Evolutionary conservation across 2,888 invertebrate species (phyloP), one percentile per base, ranked within the genome.

Genomic region (Drosophila anomalata): DNA sequence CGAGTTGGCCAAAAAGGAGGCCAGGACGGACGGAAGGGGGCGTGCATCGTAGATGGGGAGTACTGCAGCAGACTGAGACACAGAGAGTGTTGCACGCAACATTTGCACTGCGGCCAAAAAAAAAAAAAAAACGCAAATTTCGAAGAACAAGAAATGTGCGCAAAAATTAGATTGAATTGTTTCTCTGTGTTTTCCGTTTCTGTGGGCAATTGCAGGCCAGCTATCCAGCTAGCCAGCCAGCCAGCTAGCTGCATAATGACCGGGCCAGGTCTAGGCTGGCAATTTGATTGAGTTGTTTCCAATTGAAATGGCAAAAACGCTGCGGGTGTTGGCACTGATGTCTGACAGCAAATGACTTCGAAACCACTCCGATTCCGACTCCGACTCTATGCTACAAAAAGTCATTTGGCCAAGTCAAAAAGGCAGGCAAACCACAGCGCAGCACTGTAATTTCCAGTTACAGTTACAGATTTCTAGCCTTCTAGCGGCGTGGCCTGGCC

Each of bases 211-310:
- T 62, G 41, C 59, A 63, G 77, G 73, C 56, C 57, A 73, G 57
- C 29, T n/a, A 20, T 3, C 41, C n/a, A n/a, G 20, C 41, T 9
- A 42, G 20, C 0, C 20, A n/a, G 9, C 41, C n/a, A n/a, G 17
- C 20, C 11, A 42, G 41, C 41, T 41, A 39, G 56, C 54, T 33
- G 70, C 80, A 83, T 83, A 86, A 83, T 86, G 80, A 86, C 78
- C 74, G 55, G 55, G 42, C 68, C 73, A 60, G 73, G 65, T 63
- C 79, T 61, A 26, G 67, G 29, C 29, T 29, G 29, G 80, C 80
- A 85, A 83, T 85, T 87, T 85, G 85, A 85, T 85, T 87, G 85
- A 85, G 87, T 85, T 75, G 85, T 85, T 85, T 80, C 80, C 87
- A 85, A 85, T 87, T 85, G 85, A 68, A 80, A 85, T 85, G 70